Conservation (phyloP, 1,140 invertebrate genomes). For the Steinernema khuongi region DNA sequence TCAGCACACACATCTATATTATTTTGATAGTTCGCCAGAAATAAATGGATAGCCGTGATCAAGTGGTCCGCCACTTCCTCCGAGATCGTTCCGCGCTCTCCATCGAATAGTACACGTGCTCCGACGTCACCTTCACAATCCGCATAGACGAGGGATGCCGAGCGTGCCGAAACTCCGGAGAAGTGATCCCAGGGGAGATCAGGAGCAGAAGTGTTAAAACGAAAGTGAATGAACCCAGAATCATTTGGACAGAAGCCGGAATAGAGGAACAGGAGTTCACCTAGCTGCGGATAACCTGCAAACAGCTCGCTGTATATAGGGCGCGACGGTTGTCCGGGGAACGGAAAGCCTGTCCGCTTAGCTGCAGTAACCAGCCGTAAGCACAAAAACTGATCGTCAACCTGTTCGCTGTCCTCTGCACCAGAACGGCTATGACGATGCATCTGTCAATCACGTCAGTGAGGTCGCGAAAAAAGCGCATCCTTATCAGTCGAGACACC, state of each 20-base stretch:
- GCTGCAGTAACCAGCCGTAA: background rate
- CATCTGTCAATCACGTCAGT: background rate
- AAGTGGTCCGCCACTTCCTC: background rate
- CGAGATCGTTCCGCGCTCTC: background rate
- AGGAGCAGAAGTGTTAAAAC: slow-evolving; percentile 9
- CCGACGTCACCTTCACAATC: background rate
- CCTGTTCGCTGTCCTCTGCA: background rate
- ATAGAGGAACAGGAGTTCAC: too few species aligned
- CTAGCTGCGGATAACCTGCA: too few species aligned
- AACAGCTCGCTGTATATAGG: background rate
- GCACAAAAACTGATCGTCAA: background rate
- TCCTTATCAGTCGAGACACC: background rate
- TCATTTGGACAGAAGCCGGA: background rate
- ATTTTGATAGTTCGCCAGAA: background rate
- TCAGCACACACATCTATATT: background rate
- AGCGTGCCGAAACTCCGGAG: background rate
- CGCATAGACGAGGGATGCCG: background rate
- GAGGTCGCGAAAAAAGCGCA: background rate
- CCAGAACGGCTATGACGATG: background rate
- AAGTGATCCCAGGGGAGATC: background rate
- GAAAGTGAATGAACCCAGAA: slow-evolving; percentile 6
- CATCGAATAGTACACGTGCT: slow-evolving; percentile 2
- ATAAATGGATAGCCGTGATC: background rate
- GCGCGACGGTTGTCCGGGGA: background rate
- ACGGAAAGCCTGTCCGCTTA: background rate